phyloP scores from a whole-genome alignment of 2,113 vertebrate genomes.

The Notechis scutatus region DNA sequence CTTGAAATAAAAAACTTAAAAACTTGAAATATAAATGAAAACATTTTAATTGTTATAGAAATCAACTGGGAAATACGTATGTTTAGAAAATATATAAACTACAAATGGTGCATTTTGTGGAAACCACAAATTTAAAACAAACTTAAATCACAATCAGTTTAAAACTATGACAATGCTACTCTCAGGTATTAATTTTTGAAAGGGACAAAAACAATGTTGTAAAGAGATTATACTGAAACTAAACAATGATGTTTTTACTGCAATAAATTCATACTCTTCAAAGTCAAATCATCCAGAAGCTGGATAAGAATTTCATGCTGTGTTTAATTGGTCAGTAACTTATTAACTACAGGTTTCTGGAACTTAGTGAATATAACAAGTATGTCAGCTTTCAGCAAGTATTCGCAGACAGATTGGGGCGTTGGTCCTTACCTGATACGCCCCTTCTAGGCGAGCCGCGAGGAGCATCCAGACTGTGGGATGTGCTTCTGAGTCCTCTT shows the following conservation, averaged over 20 bases:
- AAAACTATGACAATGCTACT: background rate
- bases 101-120: background rate
- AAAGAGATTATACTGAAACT: background rate
- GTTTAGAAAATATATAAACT: background rate
- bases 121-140: background rate
- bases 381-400: background rate
- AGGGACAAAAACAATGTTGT: background rate
- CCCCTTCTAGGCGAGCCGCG: too few relatives aligned
- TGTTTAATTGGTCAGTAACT: constrained; percentile 25
- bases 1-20: background rate
- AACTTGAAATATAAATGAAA: background rate
- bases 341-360: constrained; percentile 1
- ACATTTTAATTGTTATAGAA: background rate
- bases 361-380: background rate
- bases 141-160: background rate
- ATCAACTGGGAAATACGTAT: background rate
- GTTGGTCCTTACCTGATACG: too few relatives aligned
- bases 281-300: constrained; percentile 3
- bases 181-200: background rate
- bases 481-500: too few relatives aligned
- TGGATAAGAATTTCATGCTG: constrained; percentile 8
- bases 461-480: too few relatives aligned
- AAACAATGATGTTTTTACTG: background rate
- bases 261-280: background rate
- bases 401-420: background rate